Base-by-base conservation (phyloP, 2,888 invertebrate genomes). In the Apotomis capreana region DNA sequence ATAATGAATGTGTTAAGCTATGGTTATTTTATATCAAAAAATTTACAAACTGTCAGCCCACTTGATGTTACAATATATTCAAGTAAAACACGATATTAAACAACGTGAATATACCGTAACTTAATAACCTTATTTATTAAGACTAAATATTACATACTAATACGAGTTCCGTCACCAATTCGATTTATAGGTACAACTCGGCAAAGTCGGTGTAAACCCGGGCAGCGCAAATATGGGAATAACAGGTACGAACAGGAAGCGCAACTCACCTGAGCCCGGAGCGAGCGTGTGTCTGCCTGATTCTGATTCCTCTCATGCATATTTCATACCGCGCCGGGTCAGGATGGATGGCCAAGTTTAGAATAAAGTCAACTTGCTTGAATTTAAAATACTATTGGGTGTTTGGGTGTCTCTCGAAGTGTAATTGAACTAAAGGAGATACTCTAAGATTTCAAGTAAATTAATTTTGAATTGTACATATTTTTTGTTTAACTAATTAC, bases 261-360 rank as follows among this genome's bases (percentile, higher is more conserved):
- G 5, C 10, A 55, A 69, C 73, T 74, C 74, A 76, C 76, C 74
- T 70, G 69, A 44, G 54, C 65, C 26, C 73, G 78, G 69, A 69
- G 74, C 68, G 37, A 51, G 67, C 74, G 65, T 69, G 74, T 75
- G 75, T 72, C 52, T 13, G 52, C 54, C 80, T 79, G 81, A 80
- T 81, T 80, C 80, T 76, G 79, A 78, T 78, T 79, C 76, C 68
- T 59, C 78, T 82, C 84, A 84, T 84, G 84, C 81, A 84, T 84
- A 84, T 84, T 84, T 82, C 84, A 84, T 83, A 77, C 15, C 51
- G 59, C 64, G 55, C 55, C 59, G 73, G 75, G 68, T 71, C 65
- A 71, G 55, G 64, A 71, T 69, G 57, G 49, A 68, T 64, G 59
- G 37, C 59, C 52, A 70, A 70, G 58, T 64, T 70, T 65, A 65